Conservation (phyloP, 2,113 vertebrate genomes). For the Micronycteris hirsuta region DNA sequence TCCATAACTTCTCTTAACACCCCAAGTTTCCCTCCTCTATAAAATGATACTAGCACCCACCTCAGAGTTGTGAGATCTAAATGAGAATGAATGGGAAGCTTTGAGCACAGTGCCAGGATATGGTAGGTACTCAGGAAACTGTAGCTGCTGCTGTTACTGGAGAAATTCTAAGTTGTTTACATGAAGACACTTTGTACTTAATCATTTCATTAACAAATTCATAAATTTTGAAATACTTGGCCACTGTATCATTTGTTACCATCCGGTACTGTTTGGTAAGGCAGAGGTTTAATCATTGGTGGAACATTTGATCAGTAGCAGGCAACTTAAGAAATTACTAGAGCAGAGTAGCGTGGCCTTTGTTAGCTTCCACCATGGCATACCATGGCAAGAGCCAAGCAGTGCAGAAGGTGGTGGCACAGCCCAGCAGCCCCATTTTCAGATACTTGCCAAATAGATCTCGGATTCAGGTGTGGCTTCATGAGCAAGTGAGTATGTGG, state of each 20-base stretch:
- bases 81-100: background rate
- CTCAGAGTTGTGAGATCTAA: background rate
- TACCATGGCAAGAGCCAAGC: background rate
- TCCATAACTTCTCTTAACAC: background rate
- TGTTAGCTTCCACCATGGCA: background rate
- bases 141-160: background rate
- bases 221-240: background rate
- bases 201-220: background rate
- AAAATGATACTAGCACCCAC: background rate
- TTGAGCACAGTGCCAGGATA: background rate
- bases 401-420: background rate
- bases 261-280: background rate
- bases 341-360: background rate
- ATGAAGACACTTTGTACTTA: background rate
- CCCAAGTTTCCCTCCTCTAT: background rate
- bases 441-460: background rate
- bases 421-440: background rate
- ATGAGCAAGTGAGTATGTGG: background rate
- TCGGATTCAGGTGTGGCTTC: background rate
- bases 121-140: background rate
- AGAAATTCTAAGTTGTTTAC: background rate
- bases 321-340: background rate
- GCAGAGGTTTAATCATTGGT: constrained; percentile 16
- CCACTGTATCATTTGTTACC: background rate
- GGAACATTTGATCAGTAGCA: background rate